These are phyloP conservation scores for Motacilla tschutschensis DNA, from an alignment of 2,113 vertebrate genomes.

Conservation along the genomic window DNA sequence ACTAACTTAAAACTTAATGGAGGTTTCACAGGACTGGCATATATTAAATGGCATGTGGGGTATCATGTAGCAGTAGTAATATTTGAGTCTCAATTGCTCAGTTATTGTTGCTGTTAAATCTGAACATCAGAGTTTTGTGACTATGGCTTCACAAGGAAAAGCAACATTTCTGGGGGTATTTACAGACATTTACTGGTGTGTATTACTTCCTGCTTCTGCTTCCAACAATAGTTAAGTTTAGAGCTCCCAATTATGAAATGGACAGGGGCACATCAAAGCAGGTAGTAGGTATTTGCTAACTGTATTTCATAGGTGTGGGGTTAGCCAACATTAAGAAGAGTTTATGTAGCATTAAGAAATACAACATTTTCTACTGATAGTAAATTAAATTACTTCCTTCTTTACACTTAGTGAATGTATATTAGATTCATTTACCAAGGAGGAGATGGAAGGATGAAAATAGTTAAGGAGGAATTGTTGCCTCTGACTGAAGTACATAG, in stretches of 20 bases:
- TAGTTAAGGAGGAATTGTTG: not conserved
- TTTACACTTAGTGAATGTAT: not conserved
- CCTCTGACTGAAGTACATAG: not conserved
- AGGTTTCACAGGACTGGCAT: not conserved
- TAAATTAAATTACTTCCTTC: not conserved
- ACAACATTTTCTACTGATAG: not conserved
- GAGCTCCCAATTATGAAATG: not conserved
- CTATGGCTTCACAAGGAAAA: not conserved
- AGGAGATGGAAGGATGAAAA: not conserved
- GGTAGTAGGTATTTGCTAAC: not conserved
- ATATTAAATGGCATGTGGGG: fast-evolving
- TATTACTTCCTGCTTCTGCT: not conserved
- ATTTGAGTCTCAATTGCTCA: not conserved
- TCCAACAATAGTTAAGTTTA: not conserved
- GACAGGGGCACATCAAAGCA: not conserved
- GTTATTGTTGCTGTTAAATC: not conserved
- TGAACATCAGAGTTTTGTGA: not conserved
- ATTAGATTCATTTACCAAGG: not conserved
- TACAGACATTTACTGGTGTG: not conserved
- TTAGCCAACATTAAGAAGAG: not conserved
- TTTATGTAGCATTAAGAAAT: not conserved
- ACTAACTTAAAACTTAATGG: not conserved
- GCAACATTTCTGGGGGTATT: fast-evolving
- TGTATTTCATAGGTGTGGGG: fast-evolving
- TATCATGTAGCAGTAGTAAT: not conserved